Percentiles rank a stretch among this genome's conserved stretches.
Conservation (phyloP, 2,797 vertebrate species). For the Nasua narica region DNA sequence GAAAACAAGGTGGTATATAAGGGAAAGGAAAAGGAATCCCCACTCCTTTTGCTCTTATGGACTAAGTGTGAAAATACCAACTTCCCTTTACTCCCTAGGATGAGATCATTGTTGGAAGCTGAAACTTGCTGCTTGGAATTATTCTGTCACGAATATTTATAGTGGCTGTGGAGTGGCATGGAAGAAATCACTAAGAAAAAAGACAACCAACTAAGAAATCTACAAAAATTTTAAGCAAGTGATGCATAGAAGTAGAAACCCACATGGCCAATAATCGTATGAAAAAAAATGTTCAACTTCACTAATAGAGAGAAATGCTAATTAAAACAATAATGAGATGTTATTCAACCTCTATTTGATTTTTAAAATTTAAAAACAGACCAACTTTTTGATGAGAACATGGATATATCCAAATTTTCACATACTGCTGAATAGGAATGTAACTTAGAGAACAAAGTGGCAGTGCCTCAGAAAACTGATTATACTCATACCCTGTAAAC, state of each 20-base stretch:
- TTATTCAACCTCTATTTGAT: neutral
- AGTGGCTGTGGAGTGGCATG: neutral
- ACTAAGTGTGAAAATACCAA: neutral
- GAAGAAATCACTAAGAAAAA: neutral
- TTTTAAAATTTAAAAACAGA: neutral
- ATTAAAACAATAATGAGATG: neutral
- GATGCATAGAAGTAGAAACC: neutral
- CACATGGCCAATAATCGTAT: neutral
- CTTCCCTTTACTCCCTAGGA: neutral
- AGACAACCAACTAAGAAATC: neutral
- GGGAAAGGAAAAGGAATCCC: neutral
- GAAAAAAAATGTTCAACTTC: neutral
- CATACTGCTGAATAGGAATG: neutral
- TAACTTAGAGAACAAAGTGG: neutral
- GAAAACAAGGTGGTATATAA: neutral
- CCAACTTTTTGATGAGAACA: neutral
- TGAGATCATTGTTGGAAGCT: neutral
- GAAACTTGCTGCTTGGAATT: neutral
- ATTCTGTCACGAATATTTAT: neutral
- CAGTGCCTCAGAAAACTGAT: neutral
- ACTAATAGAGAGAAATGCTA: neutral
- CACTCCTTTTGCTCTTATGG: neutral
- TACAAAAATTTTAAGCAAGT: neutral
- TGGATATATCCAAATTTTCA: neutral
- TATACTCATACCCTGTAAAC: neutral